Percentiles rank a stretch among this genome's conserved stretches.
Conservation (phyloP, 2,113 vertebrate genomes). For the Callocephalon fimbriatum region DNA sequence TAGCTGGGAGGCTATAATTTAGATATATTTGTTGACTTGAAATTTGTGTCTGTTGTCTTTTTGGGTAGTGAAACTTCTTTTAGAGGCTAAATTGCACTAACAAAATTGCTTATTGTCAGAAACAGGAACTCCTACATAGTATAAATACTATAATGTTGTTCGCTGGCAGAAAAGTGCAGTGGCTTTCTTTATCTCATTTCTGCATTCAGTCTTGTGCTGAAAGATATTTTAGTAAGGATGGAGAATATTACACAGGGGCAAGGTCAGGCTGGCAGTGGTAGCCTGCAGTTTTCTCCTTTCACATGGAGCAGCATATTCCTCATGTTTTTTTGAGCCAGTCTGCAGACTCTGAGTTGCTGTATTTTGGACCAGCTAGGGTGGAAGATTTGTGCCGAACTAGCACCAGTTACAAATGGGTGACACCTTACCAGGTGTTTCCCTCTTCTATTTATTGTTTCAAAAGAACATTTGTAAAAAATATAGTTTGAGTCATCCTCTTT, state of each 20-base stretch:
- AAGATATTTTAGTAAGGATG: conserved; percentile 56
- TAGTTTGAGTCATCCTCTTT: background rate
- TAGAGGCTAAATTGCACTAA: conserved; percentile 10
- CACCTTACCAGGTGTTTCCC: background rate
- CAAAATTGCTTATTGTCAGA: background rate
- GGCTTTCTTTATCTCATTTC: conserved; percentile 1
- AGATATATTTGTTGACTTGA: background rate
- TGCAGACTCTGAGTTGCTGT: background rate
- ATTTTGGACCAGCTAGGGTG: background rate
- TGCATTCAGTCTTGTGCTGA: conserved; percentile 54
- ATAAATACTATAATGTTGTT: background rate
- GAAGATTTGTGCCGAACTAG: background rate
- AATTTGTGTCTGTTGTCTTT: background rate
- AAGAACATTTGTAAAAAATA: background rate
- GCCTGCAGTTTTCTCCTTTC: conserved; percentile 23
- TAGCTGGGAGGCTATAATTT: background rate
- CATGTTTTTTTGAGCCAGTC: background rate
- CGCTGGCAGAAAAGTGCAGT: conserved; percentile 32
- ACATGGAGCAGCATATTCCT: background rate
- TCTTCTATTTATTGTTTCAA: background rate
- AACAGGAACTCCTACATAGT: conserved; percentile 9
- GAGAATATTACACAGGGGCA: conserved; percentile 44
- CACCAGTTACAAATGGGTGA: background rate
- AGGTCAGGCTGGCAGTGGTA: conserved; percentile 41
- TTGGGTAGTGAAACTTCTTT: background rate